Base-by-base conservation (phyloP, 2,888 invertebrate genomes). In the Saturnia japonica region DNA sequence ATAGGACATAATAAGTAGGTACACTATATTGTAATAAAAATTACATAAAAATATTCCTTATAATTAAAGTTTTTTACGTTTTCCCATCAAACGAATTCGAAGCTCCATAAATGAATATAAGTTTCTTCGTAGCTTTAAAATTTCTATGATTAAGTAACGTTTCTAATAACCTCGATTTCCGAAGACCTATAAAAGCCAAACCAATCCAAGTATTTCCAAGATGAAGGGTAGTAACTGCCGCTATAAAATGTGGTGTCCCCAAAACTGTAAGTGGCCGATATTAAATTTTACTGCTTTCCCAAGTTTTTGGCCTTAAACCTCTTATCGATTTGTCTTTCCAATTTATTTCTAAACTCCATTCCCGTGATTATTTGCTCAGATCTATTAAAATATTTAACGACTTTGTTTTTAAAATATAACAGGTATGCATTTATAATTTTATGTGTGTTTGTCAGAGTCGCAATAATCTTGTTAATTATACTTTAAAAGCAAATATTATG, bases 201-300 rank as follows among this genome's bases (percentile, higher is more conserved):
- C 87, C 91, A 90, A 91, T 92, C 88, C 84, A 85, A 74, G 82
- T 84, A 87, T 90, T 90, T 88, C 85, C 80, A 82, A 87, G 87
- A 90, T 89, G 91, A 91, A 88, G 89, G 90, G 86, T 90, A 87
- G 91, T 90, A 91, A 93, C 93, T 90, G 92, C 86, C 73, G 79
- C 86, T 81, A 89, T 93, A 91, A 93, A 93, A 78, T 88, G 89
- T 85, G 90, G 88, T 91, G 89, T 89, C 89, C 85, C 85, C 85
- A 81, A 82, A 89, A 88, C 85, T 85, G 84, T 80, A 82, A 82
- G 78, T 78, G 84, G 82, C 77, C 84, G 85, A 84, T 91, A 89
- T 93, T 88, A 93, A 89, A 91, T 90, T 93, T 93, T 90, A 92
- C 85, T 89, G 83, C 85, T 82, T 82, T 77, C 77, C 85, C 79